Evolutionary conservation across 2,888 invertebrate species (phyloP), one percentile per base, ranked within the genome.

Genomic region (Metopia argyrocephala): DNA sequence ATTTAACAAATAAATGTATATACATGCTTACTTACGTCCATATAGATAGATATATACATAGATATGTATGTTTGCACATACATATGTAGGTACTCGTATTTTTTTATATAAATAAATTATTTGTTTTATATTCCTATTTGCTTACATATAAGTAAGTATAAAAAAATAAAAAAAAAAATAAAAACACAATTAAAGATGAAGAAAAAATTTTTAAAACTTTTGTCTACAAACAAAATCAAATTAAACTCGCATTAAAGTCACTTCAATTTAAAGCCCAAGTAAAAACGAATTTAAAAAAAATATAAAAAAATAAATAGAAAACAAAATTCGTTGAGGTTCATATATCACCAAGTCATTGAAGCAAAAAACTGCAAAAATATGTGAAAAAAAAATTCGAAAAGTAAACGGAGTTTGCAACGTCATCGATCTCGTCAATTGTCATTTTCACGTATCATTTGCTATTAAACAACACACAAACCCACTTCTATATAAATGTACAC

Each of bases 391-490:
- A 57, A 54, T 7, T 27, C 1, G 23, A 28, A 46, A 28, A 54
- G n/a, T 48, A 31, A 7, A 48, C 1, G 45, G 69, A 66, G 38
- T 45, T 76, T 69, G 86, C 86, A 87, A 86, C 87, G 87, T 89
- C 89, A 89, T 89, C 89, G 89, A 89, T 89, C 89, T 89, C 87
- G 87, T 87, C 86, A 86, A 85, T 86, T 89, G 89, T 89, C 89
- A 89, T 89, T 89, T 89, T 89, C 87, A 89, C 89, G 89, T 88
- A 88, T 89, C 89, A 89, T 89, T 89, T 87, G 85, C 85, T 86
- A 87, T 38, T 9, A 12, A 12, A 38, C 61, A 68, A 25, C 46
- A 86, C 85, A 85, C 79, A 15, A 1, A 38, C 38, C 9, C 12
- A 38, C 31, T 12, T 12, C 0, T 1, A 2, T 1, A 12, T 3